Evolutionary conservation across 2,797 vertebrate species (phyloP), one percentile per base, ranked within the genome.

Genomic region (Leuciscus waleckii): DNA sequence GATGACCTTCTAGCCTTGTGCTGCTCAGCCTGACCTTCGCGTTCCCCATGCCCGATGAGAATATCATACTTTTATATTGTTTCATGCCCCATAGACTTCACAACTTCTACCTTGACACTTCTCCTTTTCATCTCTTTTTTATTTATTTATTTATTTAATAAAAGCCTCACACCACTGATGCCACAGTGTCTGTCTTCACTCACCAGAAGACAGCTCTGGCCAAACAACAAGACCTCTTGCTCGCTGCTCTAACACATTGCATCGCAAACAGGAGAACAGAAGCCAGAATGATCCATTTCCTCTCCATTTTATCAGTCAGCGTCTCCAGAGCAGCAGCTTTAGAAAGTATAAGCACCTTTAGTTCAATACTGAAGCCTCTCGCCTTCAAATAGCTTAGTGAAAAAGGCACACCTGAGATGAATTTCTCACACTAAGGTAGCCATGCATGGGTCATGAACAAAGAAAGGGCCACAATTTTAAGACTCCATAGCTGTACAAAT

Each of bases 251-350:
- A 58, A 61, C 68, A 70, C 54, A 26, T 4, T 26, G 82, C 79
- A 81, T 85, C 74, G 49, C 63, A 77, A 77, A 56, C 56, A 79
- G 67, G 14, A 73, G 63, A 19, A 61, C 68, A 29, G 19, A 43
- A 80, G 29, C 9, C n/a, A 14, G 37, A 71, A 54, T 11, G 5
- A 58, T n/a, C 26, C 0, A 37, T 29, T 79, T 70, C 11, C 39
- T 83, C 19, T 80, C 1, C 21, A 81, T 75, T 80, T 87, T 81
- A 69, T 87, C 69, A 58, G 76, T n/a, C 23, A 56, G 69, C n/a
- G 17, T 75, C 61, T 75, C 51, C 3, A 19, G 9, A 68, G 46
- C 7, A 0, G 19, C 4, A 2, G 21, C 69, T 43, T 32, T 54
- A 49, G 74, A 83, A 19, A 65, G 54, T 54, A 58, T 35, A 49